A percentile compares a stretch with the other conserved stretches of the same genome.
phyloP scores from a whole-genome alignment of 1,140 invertebrate genomes.

The Schlechtendalia chinensis region DNA sequence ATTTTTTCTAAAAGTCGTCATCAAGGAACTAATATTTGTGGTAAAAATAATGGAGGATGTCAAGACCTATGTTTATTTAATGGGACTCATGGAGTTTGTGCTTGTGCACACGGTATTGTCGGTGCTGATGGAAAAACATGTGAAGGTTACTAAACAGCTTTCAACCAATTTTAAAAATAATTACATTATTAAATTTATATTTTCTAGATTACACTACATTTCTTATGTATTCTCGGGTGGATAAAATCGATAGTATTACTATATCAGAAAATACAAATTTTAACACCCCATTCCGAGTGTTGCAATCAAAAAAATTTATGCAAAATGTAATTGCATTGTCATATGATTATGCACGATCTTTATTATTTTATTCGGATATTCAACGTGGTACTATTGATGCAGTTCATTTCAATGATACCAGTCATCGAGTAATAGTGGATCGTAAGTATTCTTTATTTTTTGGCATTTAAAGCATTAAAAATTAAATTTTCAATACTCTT shows the following conservation, averaged over 20 bases:
- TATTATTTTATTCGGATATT: conserved; percentile 85
- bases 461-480: neutral
- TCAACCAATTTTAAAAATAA: neutral
- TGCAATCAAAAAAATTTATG: conserved; percentile 70
- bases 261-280: conserved; percentile 68
- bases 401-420: conserved; percentile 78
- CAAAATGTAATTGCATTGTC: conserved; percentile 81
- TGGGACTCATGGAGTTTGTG: conserved; percentile 67
- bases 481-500: conserved; percentile 17
- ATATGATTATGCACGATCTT: conserved; percentile 70
- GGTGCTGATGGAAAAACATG: conserved; percentile 65
- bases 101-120: conserved; percentile 72
- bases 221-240: conserved; percentile 72
- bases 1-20: conserved; percentile 63
- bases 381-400: conserved; percentile 77
- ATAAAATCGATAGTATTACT: conserved; percentile 74
- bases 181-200: conserved; percentile 21
- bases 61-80: conserved; percentile 75
- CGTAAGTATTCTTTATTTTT: conserved; percentile 58
- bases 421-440: conserved; percentile 68
- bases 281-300: conserved; percentile 74
- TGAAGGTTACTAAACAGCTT: conserved; percentile 57
- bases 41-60: conserved; percentile 73
- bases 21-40: conserved; percentile 68
- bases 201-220: conserved; percentile 70